A percentile compares a stretch with the other conserved stretches of the same genome.
These are phyloP conservation scores for Willowsia nigromaculata DNA, from an alignment of 2,888 invertebrate genomes.

Conservation along the genomic window DNA sequence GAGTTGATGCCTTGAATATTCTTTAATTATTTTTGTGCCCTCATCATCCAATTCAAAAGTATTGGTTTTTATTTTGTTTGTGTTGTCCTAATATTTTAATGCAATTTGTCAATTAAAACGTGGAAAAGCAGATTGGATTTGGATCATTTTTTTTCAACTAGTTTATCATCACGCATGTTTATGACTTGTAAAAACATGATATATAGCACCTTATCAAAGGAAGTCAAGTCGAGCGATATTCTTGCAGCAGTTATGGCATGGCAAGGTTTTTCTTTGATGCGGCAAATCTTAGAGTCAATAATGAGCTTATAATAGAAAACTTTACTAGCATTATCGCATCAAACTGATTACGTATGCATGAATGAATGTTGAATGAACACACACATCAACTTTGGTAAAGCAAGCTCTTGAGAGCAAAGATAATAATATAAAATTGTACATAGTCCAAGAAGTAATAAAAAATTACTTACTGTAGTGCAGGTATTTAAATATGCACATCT, in stretches of 20 bases:
- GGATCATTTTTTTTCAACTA: neutral
- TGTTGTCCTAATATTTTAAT: conserved; percentile 38
- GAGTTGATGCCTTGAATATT: neutral
- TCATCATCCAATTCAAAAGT: neutral
- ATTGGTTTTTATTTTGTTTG: neutral
- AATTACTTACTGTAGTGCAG: conserved; percentile 28
- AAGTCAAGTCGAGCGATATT: neutral
- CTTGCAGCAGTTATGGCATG: neutral
- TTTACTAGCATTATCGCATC: conserved; percentile 9
- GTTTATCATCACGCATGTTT: conserved; percentile 17
- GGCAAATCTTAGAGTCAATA: conserved; percentile 1
- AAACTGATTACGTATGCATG: conserved; percentile 33
- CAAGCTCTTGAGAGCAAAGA: neutral
- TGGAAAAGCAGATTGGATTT: conserved; percentile 38
- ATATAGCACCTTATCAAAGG: neutral
- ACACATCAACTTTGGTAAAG: neutral
- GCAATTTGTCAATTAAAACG: conserved; percentile 36
- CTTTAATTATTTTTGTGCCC: neutral
- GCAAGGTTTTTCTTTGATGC: conserved; percentile 25
- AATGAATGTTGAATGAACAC: conserved; percentile 18
- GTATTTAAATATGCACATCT: neutral
- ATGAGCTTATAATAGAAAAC: neutral
- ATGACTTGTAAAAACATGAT: neutral
- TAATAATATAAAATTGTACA: neutral
- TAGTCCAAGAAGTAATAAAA: conserved; percentile 17